Evolutionary conservation across 2,797 vertebrate genomes (phyloP).

Genomic region (Antrozous pallidus): DNA sequence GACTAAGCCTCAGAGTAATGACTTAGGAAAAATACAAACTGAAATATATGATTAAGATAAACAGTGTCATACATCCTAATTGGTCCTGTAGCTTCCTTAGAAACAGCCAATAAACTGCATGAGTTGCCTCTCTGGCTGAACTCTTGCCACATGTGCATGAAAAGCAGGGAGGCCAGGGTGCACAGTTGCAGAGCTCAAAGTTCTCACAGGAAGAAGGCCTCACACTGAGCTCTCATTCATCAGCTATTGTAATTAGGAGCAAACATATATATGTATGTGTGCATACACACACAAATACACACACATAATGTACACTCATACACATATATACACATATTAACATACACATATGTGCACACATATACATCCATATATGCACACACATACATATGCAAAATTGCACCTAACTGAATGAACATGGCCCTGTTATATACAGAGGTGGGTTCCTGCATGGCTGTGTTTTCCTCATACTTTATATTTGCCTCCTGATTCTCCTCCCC

Average conservation of each 20-base stretch:
- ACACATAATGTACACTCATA: not conserved
- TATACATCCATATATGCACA: not conserved
- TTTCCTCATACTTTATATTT: not conserved
- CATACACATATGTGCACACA: not conserved
- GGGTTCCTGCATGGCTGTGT: not conserved
- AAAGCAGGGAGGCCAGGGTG: not conserved
- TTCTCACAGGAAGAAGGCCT: not conserved
- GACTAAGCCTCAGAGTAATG: slow-evolving; percentile 32
- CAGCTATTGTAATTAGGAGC: not conserved
- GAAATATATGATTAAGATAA: slow-evolving; percentile 59
- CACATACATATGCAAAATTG: not conserved
- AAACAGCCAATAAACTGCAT: not conserved
- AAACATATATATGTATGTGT: not conserved
- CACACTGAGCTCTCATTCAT: not conserved
- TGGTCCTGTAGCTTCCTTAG: slow-evolving; percentile 5
- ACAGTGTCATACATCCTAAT: not conserved
- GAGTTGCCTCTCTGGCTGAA: not conserved
- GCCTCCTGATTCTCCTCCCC: not conserved
- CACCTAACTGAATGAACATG: not conserved
- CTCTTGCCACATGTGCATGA: fast-evolving
- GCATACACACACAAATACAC: not conserved
- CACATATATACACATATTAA: not conserved
- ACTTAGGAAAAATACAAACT: slow-evolving; percentile 56
- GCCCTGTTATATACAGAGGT: not conserved
- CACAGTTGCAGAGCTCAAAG: not conserved